Percentiles rank a stretch among this genome's conserved stretches.
Conservation (phyloP, 2,888 invertebrate species). For the Pyrochroa serraticornis region DNA sequence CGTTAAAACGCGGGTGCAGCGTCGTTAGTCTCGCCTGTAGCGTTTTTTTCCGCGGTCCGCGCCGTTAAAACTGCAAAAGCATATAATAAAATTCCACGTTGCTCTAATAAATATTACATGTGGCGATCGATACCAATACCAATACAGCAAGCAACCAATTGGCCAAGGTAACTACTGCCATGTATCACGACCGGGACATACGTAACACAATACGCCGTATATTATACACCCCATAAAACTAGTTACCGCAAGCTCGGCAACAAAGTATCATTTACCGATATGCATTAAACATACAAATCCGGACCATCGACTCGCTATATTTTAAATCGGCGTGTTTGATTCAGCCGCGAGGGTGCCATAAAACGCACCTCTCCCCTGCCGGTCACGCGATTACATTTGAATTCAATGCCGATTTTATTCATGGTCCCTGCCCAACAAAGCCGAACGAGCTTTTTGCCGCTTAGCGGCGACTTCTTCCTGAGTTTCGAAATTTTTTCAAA, state of each 20-base stretch:
- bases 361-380: constrained; percentile 47
- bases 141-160: constrained; percentile 48
- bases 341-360: constrained; percentile 52
- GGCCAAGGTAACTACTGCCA: constrained; percentile 53
- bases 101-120: constrained; percentile 51
- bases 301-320: constrained; percentile 39
- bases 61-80: constrained; percentile 20
- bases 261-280: constrained; percentile 47
- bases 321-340: constrained; percentile 48
- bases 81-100: constrained; percentile 39
- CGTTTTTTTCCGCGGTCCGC: not conserved
- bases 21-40: too few relatives aligned
- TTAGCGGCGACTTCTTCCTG: constrained; percentile 4
- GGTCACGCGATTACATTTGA: constrained; percentile 53
- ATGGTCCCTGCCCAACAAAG: constrained; percentile 35
- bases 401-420: constrained; percentile 51
- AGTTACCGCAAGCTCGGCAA: constrained; percentile 47
- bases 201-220: constrained; percentile 56
- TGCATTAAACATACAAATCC: constrained; percentile 45
- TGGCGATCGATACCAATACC: constrained; percentile 41
- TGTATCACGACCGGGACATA: constrained; percentile 53
- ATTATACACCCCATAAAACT: constrained; percentile 56
- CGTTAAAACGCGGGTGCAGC: too few relatives aligned
- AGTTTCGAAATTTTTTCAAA: too few relatives aligned
- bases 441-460: constrained; percentile 29